Percentiles rank a stretch among this genome's conserved stretches.
These are phyloP conservation scores for Cydia splendana DNA, from an alignment of 1,140 invertebrate genomes.

Conservation along the genomic window DNA sequence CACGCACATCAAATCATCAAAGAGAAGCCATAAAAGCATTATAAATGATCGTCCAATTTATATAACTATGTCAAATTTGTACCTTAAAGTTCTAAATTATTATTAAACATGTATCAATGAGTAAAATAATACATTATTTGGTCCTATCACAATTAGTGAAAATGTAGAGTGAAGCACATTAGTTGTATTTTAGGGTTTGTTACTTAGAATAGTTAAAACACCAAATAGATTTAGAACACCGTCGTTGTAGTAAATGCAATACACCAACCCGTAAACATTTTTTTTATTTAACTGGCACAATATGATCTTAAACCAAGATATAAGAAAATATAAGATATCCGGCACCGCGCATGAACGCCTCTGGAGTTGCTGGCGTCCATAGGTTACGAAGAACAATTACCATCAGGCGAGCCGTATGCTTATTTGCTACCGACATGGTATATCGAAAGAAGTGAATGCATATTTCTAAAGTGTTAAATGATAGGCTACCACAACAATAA, in stretches of 20 bases:
- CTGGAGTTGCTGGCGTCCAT: too few species aligned
- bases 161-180: neutral
- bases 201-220: neutral
- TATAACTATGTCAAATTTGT: neutral
- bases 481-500: too few species aligned
- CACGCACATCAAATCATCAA: neutral
- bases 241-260: neutral
- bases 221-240: constrained; percentile 1
- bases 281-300: neutral
- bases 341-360: too few species aligned
- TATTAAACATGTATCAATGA: neutral
- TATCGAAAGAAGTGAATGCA: too few species aligned
- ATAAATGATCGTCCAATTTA: neutral
- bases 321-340: too few species aligned
- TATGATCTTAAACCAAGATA: too few species aligned
- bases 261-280: neutral
- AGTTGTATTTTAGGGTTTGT: neutral
- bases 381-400: too few species aligned
- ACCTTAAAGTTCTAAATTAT: too few species aligned
- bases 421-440: too few species aligned
- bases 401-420: too few species aligned
- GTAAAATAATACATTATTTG: too few species aligned
- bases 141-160: neutral
- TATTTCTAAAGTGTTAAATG: too few species aligned
- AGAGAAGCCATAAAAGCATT: neutral